Evolutionary conservation across 1,140 invertebrate species (phyloP), one percentile per base, ranked within the genome.

Genomic region (Apis laboriosa): DNA sequence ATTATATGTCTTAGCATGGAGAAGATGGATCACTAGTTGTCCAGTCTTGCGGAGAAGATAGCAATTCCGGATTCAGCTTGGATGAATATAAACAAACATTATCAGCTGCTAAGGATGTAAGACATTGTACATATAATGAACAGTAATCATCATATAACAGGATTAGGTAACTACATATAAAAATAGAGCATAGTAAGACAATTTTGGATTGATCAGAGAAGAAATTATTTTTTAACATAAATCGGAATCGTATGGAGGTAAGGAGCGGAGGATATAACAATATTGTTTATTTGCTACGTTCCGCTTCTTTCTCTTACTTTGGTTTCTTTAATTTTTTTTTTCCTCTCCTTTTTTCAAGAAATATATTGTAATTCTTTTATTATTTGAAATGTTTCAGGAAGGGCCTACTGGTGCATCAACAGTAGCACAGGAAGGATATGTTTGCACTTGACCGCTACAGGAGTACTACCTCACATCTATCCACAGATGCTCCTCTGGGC

Each of bases 51-150:
- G 91, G 91, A 28, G 92, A 93, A 58, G 92, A 93, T 78, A 93
- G 92, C 77, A 93, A 93, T 88, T 93, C 92, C 67, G 92, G 90
- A 70, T 93, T 92, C 80, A 93, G 91, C 75, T 79, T 93, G 79
- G 92, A 93, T 63, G 92, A 93, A 84, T 93, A 93, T 83, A 93
- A 93, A 71, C 90, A 90, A 79, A 91, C 84, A 84, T 77, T 91
- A 77, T 86, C 91, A 80, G 71, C 91, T 81, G 73, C 87, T 72
- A 93, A 93, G 86, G 92, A 93, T 77, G 92, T 93, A 92, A 93
- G 91, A 89, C 67, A 90, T 88, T 86, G 77, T 87, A 88, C 58
- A 84, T 88, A 71, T 86, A 81, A 86, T 83, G 77, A 80, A 80
- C 77, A 77, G 63, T 88, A 86, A 86, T 76, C 56, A 79, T n/a